Conservation (phyloP, 2,888 invertebrate species). For the Xanthorhoe designata region DNA sequence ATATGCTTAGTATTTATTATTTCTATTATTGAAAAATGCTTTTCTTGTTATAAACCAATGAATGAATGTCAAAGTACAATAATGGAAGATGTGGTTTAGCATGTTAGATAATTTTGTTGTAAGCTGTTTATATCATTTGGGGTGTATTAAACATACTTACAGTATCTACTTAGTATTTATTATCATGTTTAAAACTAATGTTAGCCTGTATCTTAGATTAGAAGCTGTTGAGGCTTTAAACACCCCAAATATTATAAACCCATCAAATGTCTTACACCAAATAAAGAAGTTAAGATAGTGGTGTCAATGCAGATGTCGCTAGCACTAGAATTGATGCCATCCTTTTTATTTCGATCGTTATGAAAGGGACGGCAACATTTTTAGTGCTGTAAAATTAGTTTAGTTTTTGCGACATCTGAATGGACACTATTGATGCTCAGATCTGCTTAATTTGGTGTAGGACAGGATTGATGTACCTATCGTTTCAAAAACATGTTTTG, state of each 20-base stretch:
- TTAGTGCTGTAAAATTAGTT: too few species aligned
- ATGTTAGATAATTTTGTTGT: constrained; percentile 5
- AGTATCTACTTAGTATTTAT: constrained; percentile 17
- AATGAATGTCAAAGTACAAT: constrained; percentile 29
- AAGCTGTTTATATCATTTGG: constrained; percentile 16
- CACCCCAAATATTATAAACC: constrained; percentile 29
- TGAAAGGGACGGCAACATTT: too few species aligned
- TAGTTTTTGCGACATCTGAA: too few species aligned
- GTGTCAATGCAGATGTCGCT: too few species aligned
- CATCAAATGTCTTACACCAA: constrained; percentile 1
- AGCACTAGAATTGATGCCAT: too few species aligned
- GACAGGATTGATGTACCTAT: neutral
- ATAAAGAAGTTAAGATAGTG: neutral
- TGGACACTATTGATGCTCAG: neutral
- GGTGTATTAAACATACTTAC: constrained; percentile 10
- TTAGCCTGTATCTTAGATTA: constrained; percentile 18
- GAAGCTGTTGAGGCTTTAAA: constrained; percentile 9
- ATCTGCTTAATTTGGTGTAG: neutral
- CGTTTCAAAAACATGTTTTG: constrained; percentile 10
- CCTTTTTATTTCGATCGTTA: too few species aligned
- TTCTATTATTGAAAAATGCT: constrained; percentile 14
- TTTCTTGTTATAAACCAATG: constrained; percentile 20
- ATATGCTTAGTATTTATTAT: constrained; percentile 25
- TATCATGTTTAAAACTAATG: constrained; percentile 18
- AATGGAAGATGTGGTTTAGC: constrained; percentile 5